Evolutionary conservation across 1,140 invertebrate species (phyloP), one percentile per base, ranked within the genome.

Genomic region (Drosophila kohkoa): DNA sequence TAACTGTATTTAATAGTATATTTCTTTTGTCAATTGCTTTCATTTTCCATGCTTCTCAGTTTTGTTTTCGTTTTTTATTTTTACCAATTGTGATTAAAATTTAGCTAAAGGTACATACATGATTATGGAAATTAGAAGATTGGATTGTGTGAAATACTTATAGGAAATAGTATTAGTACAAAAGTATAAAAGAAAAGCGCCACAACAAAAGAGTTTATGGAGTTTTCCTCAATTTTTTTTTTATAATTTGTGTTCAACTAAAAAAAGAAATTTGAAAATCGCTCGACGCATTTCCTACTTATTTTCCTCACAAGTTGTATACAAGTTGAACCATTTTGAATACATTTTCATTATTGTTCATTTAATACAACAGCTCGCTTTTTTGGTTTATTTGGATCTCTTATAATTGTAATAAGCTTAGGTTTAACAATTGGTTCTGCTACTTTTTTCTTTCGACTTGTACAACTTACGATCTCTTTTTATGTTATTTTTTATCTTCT

Each of bases 391-490:
- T 71, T 69, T 83, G 58, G 58, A 41, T 49, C 70, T 49, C 70
- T 76, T 73, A 71, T 67, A 46, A 45, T 54, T 68, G 48, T 75
- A 69, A 65, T 80, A 75, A 75, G 82, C 82, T 90, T 89, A 90
- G 69, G 70, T 71, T 81, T 82, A 91, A 91, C 83, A 91, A 91
- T 91, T 91, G 88, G 88, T 91, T 91, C 88, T 75, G 81, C 88
- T 91, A 91, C 88, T 45, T 74, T 57, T 38, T 38, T 10, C 30
- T 11, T 67, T 81, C 76, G 67, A 69, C 79, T 86, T 90, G 77
- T 41, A 72, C 71, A 76, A 70, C 67, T 81, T 79, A 82, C 51
- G 46, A 75, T 72, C 73, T 72, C 73, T 30, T 15, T 71, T 54
- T 13, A 54, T 58, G 48, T 76, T 70, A 71, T 66, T 59, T 80